Evolutionary conservation across 2,888 invertebrate genomes (phyloP), one percentile per base, ranked within the genome.

Genomic region (Listrodromus nycthemerus): DNA sequence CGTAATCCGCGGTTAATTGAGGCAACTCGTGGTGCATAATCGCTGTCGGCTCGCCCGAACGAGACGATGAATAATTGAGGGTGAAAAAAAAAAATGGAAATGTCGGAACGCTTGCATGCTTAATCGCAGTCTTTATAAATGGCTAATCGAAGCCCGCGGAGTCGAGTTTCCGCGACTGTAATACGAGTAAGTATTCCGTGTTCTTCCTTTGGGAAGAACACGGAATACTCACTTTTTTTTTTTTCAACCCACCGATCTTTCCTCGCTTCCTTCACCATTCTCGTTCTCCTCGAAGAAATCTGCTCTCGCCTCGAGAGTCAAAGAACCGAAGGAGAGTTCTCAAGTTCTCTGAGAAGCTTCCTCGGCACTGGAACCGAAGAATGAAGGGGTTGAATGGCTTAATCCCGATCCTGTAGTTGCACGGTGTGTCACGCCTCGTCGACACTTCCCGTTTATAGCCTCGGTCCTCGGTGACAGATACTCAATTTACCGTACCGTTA

Each of bases 1-100:
- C 73, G 33, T 55, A 63, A 71, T 80, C 45, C 48, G 61, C 27
- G 75, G 55, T 30, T 76, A 81, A 77, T 77, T 78, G 77, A 61
- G 61, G 27, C 30, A 69, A 10, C 50, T 69, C 61, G 24, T 10
- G 27, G 24, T 37, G 16, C 16, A 61, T 66, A 65, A 77, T 82
- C 70, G 66, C 24, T 48, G 45, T 5, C 65, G 21, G 10, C 30
- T 52, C 7, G 27, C 1, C 27, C n/a, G 41, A 21, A 41, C 21
- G n/a, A 7, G 24, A 4, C 10, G 21, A 67, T 45, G 16, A 58
- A 55, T 65, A 65, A 82, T 79, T 67, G 65, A 76, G 73, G 10
- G 65, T 33, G 21, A 45, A 63, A 30, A 48, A 55, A 76, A 70
- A 58, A 13, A 16, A 19, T 50, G 65, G 21, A 33, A 48, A 37